Evolutionary conservation across 2,113 vertebrate species (phyloP), one percentile per base, ranked within the genome.

Genomic region (Sebastes schlegelii): DNA sequence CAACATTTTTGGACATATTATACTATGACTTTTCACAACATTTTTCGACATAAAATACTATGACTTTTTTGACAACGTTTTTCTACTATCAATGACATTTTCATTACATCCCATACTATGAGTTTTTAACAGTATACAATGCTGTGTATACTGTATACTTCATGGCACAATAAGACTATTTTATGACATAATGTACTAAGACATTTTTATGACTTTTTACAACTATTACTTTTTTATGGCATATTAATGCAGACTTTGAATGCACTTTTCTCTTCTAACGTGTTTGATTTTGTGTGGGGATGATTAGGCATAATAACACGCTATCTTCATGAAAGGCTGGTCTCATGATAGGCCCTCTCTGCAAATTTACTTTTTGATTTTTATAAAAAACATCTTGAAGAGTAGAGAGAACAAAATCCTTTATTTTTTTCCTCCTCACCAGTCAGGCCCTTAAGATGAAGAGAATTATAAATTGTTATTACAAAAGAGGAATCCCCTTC

Each of bases 401-500:
- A 83, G 65, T 11, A 84, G 62, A 80, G 11, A 77, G 60, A 83
- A 76, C 55, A 73, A 69, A 43, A 64, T 77, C 76, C 63, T 77
- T 75, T 57, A 12, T 54, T 54, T 51, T 77, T 67, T 6, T 49
- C 10, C 95, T 95, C 13, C 95, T 91, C 93, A 92, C 94, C 92
- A 94, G 96, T 96, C 93, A 92, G 94, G 93, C 93, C 94, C 95
- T 95, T 94, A 4, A 95, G 95, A 97, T 97, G 93, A 95, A 96
- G 95, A 86, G 95, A 96, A 96, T 95, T 95, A 95, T 95, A 96
- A 96, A 96, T 96, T 95, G 95, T 96, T 97, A 96, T 96, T 96
- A 97, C 95, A 95, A 94, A 96, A 95, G 67, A 90, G 94, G 96
- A 95, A 89, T 90, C 73, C 40, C 96, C 95, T 96, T 97, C 96